Base-by-base conservation (phyloP, 2,113 vertebrate species). In the Percopsis transmontana region DNA sequence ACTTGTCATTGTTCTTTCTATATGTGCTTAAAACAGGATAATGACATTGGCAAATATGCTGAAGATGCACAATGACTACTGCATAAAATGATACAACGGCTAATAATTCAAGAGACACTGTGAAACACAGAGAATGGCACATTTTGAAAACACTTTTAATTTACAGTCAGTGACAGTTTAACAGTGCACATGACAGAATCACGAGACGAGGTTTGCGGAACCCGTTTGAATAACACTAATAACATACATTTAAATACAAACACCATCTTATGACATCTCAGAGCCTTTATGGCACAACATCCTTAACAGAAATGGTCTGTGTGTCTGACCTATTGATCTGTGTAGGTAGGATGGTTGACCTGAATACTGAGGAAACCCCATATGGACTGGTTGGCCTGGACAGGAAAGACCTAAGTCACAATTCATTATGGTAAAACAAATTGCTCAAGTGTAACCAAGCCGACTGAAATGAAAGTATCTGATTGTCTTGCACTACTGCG, bases 121-220 rank as follows among this genome's bases (percentile, higher is more conserved):
- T 33, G 2, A 33, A 44, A 48, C 16, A 38, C 27, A 38, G 27
- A 57, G 15, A 61, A 21, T 21, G 50, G 52, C 39, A 64, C 9
- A 72, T 81, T 79, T 66, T 80, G 76, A 76, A 88, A 85, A 72
- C 76, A 70, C 20, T 62, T 90, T 90, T 91, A 87, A 85, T 91
- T 85, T 86, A 91, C 82, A 89, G 79, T 81, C 82, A 72, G 64
- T 61, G 75, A 85, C 76, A 76, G 68, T 66, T 86, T 78, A 78
- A 89, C 81, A 85, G 81, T 85, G 79, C 83, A 90, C 78, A 77
- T 76, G 66, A 84, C 71, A 80, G 24, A 79, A 83, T 79, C 80
- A 86, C 71, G 57, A 85, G 69, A 66, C 62, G 73, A 63, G 73
- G 68, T 85, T 87, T 59, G 53, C 83, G 82, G 84, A 90, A 84